Evolutionary conservation across 2,797 vertebrate genomes (phyloP).

Genomic region (Urophycis tenuis): DNA sequence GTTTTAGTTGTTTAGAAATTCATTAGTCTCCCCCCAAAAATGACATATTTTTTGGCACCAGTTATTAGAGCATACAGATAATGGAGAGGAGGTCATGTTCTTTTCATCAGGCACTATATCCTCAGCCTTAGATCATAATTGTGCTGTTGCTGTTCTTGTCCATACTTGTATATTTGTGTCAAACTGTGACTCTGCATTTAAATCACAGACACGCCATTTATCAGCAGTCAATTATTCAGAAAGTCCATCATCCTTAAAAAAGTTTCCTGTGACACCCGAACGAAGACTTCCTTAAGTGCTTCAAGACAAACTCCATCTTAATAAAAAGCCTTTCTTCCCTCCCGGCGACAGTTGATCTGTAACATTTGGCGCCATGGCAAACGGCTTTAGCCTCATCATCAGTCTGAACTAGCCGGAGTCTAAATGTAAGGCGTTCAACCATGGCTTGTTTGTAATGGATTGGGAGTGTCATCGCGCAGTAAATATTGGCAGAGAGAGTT

Average conservation of each 20-base stretch:
- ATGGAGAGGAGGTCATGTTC: background rate
- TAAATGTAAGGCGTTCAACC: conserved; percentile 46
- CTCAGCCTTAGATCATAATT: background rate
- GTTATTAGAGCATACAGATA: background rate
- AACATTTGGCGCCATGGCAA: conserved; percentile 47
- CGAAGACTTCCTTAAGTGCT: conserved; percentile 51
- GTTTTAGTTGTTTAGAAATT: background rate
- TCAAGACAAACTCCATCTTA: conserved; percentile 55
- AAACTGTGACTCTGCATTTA: conserved; percentile 28
- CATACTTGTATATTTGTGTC: background rate
- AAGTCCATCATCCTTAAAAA: conserved; percentile 57
- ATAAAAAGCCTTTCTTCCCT: conserved; percentile 52
- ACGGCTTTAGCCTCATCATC: conserved; percentile 56
- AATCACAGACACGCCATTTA: conserved; percentile 41
- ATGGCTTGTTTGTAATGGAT: conserved; percentile 52
- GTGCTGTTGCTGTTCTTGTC: background rate
- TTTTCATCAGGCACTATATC: background rate
- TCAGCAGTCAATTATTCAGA: conserved; percentile 40
- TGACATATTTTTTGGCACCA: background rate
- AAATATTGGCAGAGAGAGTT: conserved; percentile 32
- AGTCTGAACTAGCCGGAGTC: conserved; percentile 54
- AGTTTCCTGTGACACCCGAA: conserved; percentile 52
- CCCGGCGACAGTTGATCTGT: conserved; percentile 57
- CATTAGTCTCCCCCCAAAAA: too few relatives aligned
- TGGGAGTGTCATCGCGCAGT: conserved; percentile 48